Evolutionary conservation across 1,140 invertebrate genomes (phyloP), one percentile per base, ranked within the genome.

Genomic region (Melanaphis sacchari): DNA sequence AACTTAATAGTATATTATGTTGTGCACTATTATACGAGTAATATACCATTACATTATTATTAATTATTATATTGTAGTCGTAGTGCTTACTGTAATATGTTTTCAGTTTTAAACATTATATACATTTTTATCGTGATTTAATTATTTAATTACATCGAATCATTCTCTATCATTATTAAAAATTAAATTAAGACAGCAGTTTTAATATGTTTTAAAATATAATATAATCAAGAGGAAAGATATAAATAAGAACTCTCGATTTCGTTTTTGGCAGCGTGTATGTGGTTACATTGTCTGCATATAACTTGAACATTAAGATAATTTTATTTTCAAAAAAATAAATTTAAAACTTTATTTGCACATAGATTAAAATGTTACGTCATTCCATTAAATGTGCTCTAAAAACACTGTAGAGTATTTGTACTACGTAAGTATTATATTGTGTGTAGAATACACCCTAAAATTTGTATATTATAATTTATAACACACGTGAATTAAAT

Each of bases 171-270:
- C 4, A n/a, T n/a, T n/a, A n/a, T n/a, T 76, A n/a, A n/a, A 76
- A 76, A 18, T 76, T 76, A 76, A 66, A 76, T n/a, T 76, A 76
- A 76, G n/a, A 36, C n/a, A 76, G 15, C 4, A 76, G 31, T 6
- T 76, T 76, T 76, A 76, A n/a, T 76, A 76, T n/a, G n/a, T 76
- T n/a, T 76, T n/a, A 76, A 76, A 76, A n/a, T 7, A n/a, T n/a
- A 59, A 31, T 59, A 18, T 76, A 76, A 76, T 21, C 59, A n/a
- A 76, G 31, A 76, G n/a, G 4, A n/a, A n/a, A n/a, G 4, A 76
- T n/a, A 76, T 76, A 76, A 76, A 76, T 76, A 76, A 76, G 31
- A 76, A 76, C 31, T n/a, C 36, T 76, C 59, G 24, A 36, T 76
- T 76, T n/a, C 15, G n/a, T 76, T 76, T 76, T 76, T 76, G 59